phyloP scores from a whole-genome alignment of 2,797 vertebrate genomes.

The Melanotaenia pygmaea region DNA sequence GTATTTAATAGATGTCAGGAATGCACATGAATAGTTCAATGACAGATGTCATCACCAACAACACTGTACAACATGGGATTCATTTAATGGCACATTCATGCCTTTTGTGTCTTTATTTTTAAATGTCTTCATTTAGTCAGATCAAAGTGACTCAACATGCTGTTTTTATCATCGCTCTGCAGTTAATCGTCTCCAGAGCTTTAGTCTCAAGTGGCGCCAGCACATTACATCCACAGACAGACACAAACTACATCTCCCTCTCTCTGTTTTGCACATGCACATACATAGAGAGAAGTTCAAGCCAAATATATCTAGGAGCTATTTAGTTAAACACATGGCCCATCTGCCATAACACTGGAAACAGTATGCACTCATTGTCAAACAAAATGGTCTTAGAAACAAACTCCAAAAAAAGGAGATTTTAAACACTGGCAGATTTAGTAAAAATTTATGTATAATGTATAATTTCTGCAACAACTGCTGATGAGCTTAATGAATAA shows the following conservation, averaged over 20 bases:
- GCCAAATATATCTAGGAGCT: constrained; percentile 26
- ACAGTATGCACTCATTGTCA: constrained; percentile 21
- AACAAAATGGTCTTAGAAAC: constrained; percentile 14
- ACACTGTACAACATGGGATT: constrained; percentile 18
- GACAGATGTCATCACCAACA: constrained; percentile 4
- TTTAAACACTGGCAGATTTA: constrained; percentile 14
- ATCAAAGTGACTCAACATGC: constrained; percentile 69
- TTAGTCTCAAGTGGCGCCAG: constrained; percentile 29
- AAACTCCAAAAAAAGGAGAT: neutral
- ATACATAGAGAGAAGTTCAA: constrained; percentile 27
- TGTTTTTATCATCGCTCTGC: constrained; percentile 46
- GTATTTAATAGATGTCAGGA: constrained; percentile 8
- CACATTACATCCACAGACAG: constrained; percentile 24
- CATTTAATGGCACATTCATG: constrained; percentile 17
- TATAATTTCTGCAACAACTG: neutral
- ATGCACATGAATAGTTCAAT: constrained; percentile 4
- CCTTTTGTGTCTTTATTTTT: constrained; percentile 34
- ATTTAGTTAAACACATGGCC: constrained; percentile 52
- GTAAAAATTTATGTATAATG: neutral
- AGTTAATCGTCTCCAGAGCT: constrained; percentile 68
- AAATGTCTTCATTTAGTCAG: constrained; percentile 43
- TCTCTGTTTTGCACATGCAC: constrained; percentile 31
- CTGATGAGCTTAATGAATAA: constrained; percentile 8
- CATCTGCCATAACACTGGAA: constrained; percentile 53
- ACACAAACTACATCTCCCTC: constrained; percentile 15